These are phyloP conservation scores for Theretra japonica DNA, from an alignment of 2,888 invertebrate genomes.

Conservation along the genomic window DNA sequence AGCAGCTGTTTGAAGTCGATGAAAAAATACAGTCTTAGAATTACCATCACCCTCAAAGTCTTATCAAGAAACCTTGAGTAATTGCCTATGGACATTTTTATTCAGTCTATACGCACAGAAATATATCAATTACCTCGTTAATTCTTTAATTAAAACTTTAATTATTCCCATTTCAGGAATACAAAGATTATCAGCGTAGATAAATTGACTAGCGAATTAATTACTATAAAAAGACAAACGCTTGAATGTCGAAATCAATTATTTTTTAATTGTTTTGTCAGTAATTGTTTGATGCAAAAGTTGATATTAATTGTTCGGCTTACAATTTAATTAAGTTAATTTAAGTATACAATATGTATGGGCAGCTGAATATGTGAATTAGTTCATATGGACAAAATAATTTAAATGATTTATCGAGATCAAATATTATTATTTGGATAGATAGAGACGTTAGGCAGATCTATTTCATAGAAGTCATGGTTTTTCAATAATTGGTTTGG, in stretches of 20 bases:
- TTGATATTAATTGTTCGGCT: not conserved
- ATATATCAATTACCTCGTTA: conserved; percentile 3
- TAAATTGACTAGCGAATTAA: not conserved
- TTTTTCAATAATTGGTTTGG: no score
- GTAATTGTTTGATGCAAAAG: not conserved
- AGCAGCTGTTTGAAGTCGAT: not conserved
- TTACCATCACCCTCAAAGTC: not conserved
- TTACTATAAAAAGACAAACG: not conserved
- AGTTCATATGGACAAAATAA: no score
- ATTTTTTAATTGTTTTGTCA: not conserved
- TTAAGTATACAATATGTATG: no score
- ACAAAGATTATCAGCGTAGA: not conserved
- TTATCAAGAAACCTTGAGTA: conserved; percentile 11
- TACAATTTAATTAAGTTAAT: not conserved
- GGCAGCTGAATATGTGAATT: no score
- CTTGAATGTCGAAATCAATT: not conserved
- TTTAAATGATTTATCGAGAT: no score
- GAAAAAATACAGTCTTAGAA: conserved; percentile 1
- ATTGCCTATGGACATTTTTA: conserved; percentile 5
- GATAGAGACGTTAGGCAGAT: no score
- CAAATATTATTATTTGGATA: no score
- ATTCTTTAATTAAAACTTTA: conserved; percentile 10
- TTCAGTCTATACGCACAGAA: not conserved
- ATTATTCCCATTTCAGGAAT: not conserved
- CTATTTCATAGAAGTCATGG: no score